phyloP scores from a whole-genome alignment of 2,797 vertebrate genomes.

The Agapornis canus region DNA sequence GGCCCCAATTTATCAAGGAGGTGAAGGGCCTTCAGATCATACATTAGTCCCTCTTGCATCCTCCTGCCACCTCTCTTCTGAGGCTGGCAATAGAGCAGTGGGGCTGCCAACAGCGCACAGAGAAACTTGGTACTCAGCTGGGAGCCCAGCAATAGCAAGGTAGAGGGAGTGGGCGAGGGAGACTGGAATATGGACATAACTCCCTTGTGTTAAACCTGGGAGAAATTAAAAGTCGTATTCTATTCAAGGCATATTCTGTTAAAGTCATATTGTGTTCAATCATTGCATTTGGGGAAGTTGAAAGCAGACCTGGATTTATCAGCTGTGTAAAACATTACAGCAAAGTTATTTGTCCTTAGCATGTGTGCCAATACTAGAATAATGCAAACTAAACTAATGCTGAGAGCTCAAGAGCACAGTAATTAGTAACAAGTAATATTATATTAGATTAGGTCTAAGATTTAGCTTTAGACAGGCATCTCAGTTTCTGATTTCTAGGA shows the following conservation, averaged over 20 bases:
- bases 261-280: neutral
- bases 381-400: neutral
- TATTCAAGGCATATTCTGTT: neutral
- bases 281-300: neutral
- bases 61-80: neutral
- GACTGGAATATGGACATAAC: neutral
- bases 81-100: neutral
- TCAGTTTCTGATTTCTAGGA: neutral
- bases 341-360: neutral
- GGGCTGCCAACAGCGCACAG: rapidly evolving
- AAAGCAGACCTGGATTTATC: neutral
- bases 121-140: neutral
- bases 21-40: neutral
- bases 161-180: neutral
- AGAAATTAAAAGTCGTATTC: neutral
- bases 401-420: neutral
- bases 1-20: neutral
- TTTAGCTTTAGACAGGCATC: neutral
- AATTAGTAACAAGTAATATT: neutral
- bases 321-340: neutral
- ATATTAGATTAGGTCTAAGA: neutral
- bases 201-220: neutral
- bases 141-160: neutral
- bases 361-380: neutral
- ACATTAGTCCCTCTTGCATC: neutral